These are phyloP conservation scores for Odontamblyopus lacepedii DNA, from an alignment of 2,797 vertebrate species.

Conservation along the genomic window DNA sequence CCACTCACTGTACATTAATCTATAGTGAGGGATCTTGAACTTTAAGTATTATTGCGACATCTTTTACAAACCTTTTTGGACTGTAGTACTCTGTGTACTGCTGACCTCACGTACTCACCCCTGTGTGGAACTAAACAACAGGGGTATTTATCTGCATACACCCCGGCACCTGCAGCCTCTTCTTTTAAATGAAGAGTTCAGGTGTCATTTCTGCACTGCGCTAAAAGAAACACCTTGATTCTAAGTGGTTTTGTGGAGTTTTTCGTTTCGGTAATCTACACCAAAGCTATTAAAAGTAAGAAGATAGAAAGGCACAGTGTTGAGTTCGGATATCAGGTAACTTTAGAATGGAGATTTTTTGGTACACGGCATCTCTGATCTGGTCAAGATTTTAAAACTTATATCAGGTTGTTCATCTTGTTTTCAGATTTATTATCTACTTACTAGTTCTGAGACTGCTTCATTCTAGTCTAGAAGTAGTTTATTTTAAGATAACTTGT, in stretches of 20 bases:
- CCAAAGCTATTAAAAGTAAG: slow-evolving; percentile 22
- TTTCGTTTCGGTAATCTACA: slow-evolving; percentile 23
- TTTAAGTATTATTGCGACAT: neutral
- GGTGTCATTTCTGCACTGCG: slow-evolving; percentile 16
- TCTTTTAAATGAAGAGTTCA: slow-evolving; percentile 23
- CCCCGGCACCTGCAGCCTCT: slow-evolving; percentile 11
- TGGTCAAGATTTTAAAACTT: no score
- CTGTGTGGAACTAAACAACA: slow-evolving; percentile 17
- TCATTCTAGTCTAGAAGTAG: no score
- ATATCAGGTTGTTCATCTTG: no score
- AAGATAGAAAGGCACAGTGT: neutral
- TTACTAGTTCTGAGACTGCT: no score
- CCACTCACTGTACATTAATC: no score
- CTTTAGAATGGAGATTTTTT: slow-evolving; percentile 8
- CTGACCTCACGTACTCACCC: slow-evolving; percentile 21
- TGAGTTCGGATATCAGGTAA: slow-evolving; percentile 27
- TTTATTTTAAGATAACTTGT: no score
- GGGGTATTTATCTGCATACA: slow-evolving; percentile 21
- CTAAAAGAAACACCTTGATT: slow-evolving; percentile 23
- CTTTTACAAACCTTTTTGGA: neutral
- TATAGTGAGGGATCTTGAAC: no score
- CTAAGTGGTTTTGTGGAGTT: slow-evolving; percentile 12
- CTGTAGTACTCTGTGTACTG: neutral
- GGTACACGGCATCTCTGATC: neutral
- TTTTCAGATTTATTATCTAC: no score